Evolutionary conservation across 2,888 invertebrate genomes (phyloP).

Genomic region (Cylindroiulus punctatus): DNA sequence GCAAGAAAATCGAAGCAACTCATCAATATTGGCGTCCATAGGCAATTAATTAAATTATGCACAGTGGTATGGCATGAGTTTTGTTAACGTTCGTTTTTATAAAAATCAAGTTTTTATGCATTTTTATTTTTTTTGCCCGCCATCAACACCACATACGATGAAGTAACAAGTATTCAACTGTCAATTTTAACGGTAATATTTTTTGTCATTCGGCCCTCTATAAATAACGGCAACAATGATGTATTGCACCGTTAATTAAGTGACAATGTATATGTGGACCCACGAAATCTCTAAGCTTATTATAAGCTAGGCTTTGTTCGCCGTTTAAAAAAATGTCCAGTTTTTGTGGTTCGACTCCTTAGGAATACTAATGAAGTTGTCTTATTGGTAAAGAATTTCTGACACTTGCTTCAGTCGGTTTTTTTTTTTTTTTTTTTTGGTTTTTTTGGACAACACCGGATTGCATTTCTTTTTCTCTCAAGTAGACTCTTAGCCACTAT

Average conservation of each 20-base stretch:
- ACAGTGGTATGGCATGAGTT: neutral
- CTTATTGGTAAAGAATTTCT: constrained; percentile 37
- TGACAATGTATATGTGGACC: constrained; percentile 36
- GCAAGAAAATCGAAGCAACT: neutral
- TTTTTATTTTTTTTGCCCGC: neutral
- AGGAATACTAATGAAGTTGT: constrained; percentile 33
- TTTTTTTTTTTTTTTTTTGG: no score
- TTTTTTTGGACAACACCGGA: constrained; percentile 1
- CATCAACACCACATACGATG: constrained; percentile 17
- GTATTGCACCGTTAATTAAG: constrained; percentile 25
- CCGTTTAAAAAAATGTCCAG: constrained; percentile 3
- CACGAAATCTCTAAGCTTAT: constrained; percentile 39
- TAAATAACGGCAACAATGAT: constrained; percentile 39
- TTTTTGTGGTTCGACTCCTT: constrained; percentile 30
- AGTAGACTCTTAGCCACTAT: constrained; percentile 40
- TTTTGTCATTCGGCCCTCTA: constrained; percentile 6
- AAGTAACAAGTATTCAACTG: constrained; percentile 23
- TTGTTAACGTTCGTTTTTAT: neutral
- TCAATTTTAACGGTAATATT: constrained; percentile 25
- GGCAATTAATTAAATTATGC: neutral
- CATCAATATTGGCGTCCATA: neutral
- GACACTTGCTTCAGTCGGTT: constrained; percentile 33
- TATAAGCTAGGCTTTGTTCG: constrained; percentile 34
- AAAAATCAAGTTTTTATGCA: neutral
- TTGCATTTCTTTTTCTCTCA: constrained; percentile 29